Conservation (phyloP, 1,140 invertebrate genomes). For the Drosophila bocqueti region DNA sequence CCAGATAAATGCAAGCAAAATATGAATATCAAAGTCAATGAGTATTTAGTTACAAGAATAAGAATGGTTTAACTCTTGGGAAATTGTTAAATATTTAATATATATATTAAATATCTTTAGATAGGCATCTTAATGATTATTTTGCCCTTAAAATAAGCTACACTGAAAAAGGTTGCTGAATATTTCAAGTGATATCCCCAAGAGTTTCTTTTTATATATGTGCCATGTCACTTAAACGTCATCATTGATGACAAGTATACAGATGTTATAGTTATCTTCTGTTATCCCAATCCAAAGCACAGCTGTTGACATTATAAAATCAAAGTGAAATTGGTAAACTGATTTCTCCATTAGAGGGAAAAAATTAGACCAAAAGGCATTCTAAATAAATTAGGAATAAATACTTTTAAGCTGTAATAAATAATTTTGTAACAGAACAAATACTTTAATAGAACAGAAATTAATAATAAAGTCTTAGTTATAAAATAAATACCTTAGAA, state of each 20-base stretch:
- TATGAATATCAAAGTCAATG: neutral
- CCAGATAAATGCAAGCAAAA: neutral
- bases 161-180: neutral
- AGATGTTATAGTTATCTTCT: slow-evolving; percentile 14
- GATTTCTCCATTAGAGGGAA: neutral
- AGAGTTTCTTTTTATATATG: neutral
- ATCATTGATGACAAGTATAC: neutral
- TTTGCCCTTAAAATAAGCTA: neutral
- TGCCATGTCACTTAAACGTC: neutral
- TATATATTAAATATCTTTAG: neutral
- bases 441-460: no score
- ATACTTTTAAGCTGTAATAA: neutral
- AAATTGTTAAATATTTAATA: neutral
- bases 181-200: no score
- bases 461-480: no score
- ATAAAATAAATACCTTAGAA: neutral
- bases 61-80: no score
- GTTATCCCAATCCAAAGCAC: neutral
- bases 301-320: slow-evolving; percentile 1
- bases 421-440: neutral
- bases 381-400: neutral
- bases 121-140: neutral
- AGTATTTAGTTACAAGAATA: neutral
- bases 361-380: neutral
- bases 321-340: neutral